Evolutionary conservation across 2,888 invertebrate species (phyloP), one percentile per base, ranked within the genome.

Genomic region (Microctonus hyperodae): DNA sequence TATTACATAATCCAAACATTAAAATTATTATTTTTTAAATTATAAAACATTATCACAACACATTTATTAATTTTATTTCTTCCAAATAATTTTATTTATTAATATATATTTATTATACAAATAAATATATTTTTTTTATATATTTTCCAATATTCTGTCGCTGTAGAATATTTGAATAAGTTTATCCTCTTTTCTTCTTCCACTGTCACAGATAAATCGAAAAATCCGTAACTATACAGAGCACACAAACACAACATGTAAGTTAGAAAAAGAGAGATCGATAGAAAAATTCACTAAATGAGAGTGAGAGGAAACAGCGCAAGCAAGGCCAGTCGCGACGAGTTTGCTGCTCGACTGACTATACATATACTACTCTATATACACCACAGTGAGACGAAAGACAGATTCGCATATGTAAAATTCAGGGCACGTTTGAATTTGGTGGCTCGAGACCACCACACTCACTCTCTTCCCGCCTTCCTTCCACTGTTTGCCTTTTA

Each of bases 351-450:
- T 60, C 44, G 50, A 51, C 53, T 51, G 35, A 48, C 22, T 37
- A 53, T 33, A n/a, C n/a, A n/a, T n/a, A 16, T 28, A 59, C 40
- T 20, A 55, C 55, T n/a, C 51, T 55, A 55, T 62, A 62, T 62
- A 62, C 35, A 37, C 35, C 28, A 50, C 48, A 60, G n/a, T 44
- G 7, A 44, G 62, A 40, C 53, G 53, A 56, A 33, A 65, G 62
- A 64, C 50, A 59, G 55, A 70, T 65, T 67, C 68, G 44, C 50
- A 40, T 64, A 65, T 71, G 64, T 50, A 65, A 69, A 69, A 73
- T 72, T 72, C 73, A 56, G 58, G 51, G 61, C 73, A 73, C 72
- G 73, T 70, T 72, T 73, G 67, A 70, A 64, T 70, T 70, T 69
- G 64, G 71, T 69, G 70, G 70, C 66, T 73, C 70, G 70, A 16